phyloP scores from a whole-genome alignment of 2,888 invertebrate genomes.

The Ligdia adustata region DNA sequence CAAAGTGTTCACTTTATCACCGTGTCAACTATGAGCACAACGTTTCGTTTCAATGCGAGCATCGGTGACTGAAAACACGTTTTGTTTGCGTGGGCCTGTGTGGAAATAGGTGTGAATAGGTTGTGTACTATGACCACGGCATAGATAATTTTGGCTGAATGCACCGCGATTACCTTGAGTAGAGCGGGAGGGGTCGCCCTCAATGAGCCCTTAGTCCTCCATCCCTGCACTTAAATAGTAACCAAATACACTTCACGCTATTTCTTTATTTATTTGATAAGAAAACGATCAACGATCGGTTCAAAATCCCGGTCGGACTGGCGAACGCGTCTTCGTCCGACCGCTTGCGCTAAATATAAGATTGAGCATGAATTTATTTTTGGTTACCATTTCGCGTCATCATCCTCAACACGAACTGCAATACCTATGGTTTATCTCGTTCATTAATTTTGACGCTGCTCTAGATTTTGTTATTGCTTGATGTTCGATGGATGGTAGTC shows the following conservation, averaged over 20 bases:
- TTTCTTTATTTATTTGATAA: conserved; percentile 49
- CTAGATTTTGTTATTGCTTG: conserved; percentile 22
- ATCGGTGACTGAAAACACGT: conserved; percentile 77
- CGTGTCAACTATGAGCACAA: conserved; percentile 78
- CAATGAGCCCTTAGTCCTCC: conserved; percentile 54
- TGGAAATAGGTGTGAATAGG: conserved; percentile 82
- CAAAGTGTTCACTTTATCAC: conserved; percentile 67
- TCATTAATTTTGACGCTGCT: conserved; percentile 30
- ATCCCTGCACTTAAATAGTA: conserved; percentile 59
- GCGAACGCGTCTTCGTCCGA: conserved; percentile 67
- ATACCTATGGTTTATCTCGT: conserved; percentile 42
- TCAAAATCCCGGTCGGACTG: conserved; percentile 80
- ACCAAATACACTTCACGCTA: conserved; percentile 51
- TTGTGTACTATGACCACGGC: conserved; percentile 74
- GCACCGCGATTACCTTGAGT: conserved; percentile 75
- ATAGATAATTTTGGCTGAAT: conserved; percentile 70
- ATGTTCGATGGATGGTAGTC: conserved; percentile 23
- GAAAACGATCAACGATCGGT: conserved; percentile 72
- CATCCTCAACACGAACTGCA: conserved; percentile 51
- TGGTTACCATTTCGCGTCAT: conserved; percentile 79
- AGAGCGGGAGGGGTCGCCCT: conserved; percentile 48
- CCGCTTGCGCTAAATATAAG: conserved; percentile 82
- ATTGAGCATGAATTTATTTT: conserved; percentile 82
- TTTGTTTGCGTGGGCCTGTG: conserved; percentile 80
- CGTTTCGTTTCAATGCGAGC: conserved; percentile 77